A percentile compares a stretch with the other conserved stretches of the same genome.
These are phyloP conservation scores for Porphyrio hochstetteri DNA, from an alignment of 2,113 vertebrate genomes.

Conservation along the genomic window DNA sequence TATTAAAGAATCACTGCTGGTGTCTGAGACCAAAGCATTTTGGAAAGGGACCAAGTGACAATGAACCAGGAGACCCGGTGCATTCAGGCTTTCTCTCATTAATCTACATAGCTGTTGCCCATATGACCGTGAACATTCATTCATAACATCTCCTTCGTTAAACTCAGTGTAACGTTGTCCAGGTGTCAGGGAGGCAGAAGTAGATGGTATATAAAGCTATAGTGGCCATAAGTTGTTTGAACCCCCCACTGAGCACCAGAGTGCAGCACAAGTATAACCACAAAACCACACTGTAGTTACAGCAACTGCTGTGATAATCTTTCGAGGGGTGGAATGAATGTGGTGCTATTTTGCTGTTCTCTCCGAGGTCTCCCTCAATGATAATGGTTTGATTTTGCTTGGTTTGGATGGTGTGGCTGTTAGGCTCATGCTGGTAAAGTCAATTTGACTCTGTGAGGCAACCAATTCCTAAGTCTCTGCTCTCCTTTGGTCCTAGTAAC, in stretches of 20 bases:
- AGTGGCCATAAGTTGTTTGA: not conserved
- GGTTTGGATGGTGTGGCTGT: conserved; percentile 10
- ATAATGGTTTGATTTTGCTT: conserved; percentile 40
- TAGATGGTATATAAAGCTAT: not conserved
- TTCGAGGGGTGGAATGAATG: conserved; percentile 44
- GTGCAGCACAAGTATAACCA: conserved; percentile 27
- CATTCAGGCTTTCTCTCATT: not conserved
- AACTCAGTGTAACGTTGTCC: not conserved
- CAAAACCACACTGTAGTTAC: conserved; percentile 42
- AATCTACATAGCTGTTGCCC: not conserved
- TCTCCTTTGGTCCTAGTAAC: conserved; percentile 19
- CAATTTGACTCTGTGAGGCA: conserved; percentile 22
- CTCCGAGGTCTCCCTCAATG: not conserved
- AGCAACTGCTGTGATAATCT: conserved; percentile 49
- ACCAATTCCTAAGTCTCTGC: not conserved
- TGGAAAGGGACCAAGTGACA: not conserved
- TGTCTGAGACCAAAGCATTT: not conserved
- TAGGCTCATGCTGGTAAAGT: conserved; percentile 26
- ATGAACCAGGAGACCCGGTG: not conserved
- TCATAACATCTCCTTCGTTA: not conserved
- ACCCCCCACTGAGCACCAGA: not conserved
- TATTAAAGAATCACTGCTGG: not conserved
- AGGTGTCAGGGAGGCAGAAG: conserved; percentile 2
- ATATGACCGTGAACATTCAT: not conserved
- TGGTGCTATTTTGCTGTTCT: not conserved